Conservation (phyloP, 2,888 invertebrate species). For the Diaprepes abbreviatus region DNA sequence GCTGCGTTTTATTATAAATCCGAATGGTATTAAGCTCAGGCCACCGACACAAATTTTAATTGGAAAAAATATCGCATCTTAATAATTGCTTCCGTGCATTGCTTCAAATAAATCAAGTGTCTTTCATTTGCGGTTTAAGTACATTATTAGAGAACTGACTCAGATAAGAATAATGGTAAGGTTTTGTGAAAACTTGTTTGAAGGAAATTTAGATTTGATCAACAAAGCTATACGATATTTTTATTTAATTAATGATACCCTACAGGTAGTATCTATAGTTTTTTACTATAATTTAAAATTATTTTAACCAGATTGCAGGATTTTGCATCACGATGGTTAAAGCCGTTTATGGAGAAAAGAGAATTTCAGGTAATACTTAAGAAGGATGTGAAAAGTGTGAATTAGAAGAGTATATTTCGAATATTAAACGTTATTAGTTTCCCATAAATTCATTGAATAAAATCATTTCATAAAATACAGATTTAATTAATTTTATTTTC, state of each 20-base stretch:
- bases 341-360: no score
- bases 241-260: neutral
- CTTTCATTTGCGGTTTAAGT: conserved; percentile 48
- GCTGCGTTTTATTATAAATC: conserved; percentile 52
- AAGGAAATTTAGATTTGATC: neutral
- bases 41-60: conserved; percentile 55
- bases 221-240: neutral
- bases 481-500: no score
- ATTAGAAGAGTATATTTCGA: no score
- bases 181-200: conserved; percentile 15
- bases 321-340: no score
- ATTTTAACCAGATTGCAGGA: no score
- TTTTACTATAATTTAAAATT: no score
- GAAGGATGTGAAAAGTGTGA: no score
- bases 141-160: conserved; percentile 48
- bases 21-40: conserved; percentile 24
- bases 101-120: conserved; percentile 50
- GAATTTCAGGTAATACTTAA: no score
- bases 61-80: conserved; percentile 59
- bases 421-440: no score
- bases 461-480: no score
- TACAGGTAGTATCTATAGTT: no score
- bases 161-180: conserved; percentile 43
- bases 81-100: conserved; percentile 52
- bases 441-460: no score